Conservation (phyloP, 1,140 invertebrate genomes). For the Lordiphosa mommai region DNA sequence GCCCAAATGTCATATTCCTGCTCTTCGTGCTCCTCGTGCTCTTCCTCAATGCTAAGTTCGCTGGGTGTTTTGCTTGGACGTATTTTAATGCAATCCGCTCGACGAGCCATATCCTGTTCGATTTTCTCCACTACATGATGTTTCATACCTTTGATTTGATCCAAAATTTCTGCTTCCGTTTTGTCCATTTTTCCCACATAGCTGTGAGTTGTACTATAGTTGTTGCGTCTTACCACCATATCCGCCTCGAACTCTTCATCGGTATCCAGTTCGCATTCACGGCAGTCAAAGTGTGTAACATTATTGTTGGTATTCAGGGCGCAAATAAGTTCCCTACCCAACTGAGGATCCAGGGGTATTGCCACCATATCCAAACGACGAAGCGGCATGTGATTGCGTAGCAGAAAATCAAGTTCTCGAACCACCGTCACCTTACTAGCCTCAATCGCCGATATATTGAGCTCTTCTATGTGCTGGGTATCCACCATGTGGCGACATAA, state of each 20-base stretch:
- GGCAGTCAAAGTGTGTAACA: conserved; percentile 26
- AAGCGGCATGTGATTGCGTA: conserved; percentile 37
- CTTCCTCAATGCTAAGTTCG: neutral
- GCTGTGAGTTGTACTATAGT: conserved; percentile 3
- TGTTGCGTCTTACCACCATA: conserved; percentile 37
- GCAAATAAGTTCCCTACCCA: conserved; percentile 15
- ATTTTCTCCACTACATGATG: conserved; percentile 22
- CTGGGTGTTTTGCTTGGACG: neutral
- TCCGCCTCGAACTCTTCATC: conserved; percentile 35
- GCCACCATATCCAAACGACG: conserved; percentile 22
- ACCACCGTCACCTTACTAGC: neutral
- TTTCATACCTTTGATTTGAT: neutral
- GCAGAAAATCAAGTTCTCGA: conserved; percentile 6
- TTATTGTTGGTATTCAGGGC: conserved; percentile 17
- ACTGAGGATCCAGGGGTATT: neutral
- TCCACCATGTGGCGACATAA: conserved; percentile 22
- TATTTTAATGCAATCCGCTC: conserved; percentile 8
- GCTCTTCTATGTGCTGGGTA: conserved; percentile 34
- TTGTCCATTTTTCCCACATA: conserved; percentile 21
- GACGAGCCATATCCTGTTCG: neutral
- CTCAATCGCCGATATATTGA: conserved; percentile 37
- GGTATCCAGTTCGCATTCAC: conserved; percentile 30
- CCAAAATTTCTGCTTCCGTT: conserved; percentile 11
- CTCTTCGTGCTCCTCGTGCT: neutral
- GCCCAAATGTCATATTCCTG: conserved; percentile 31